phyloP scores from a whole-genome alignment of 2,888 invertebrate species.

The Lepeophtheirus nordmannii region DNA sequence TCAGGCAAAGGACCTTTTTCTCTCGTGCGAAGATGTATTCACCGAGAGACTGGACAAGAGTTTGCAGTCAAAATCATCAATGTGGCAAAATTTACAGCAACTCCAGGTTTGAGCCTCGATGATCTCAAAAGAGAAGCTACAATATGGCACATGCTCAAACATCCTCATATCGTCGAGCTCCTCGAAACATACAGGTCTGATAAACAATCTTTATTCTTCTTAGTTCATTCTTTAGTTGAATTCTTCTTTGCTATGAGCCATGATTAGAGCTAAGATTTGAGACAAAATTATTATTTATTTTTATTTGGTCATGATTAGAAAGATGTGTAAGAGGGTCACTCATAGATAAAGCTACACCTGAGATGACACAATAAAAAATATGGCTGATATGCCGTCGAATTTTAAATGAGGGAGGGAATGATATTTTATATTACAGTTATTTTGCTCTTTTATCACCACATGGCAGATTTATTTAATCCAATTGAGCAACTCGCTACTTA shows the following conservation, averaged over 20 bases:
- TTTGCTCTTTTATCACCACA: no score
- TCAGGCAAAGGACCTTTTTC: slow-evolving; percentile 66
- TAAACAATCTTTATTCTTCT: not conserved
- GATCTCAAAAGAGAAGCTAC: slow-evolving; percentile 70
- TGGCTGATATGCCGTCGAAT: no score
- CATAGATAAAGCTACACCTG: no score
- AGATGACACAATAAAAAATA: no score
- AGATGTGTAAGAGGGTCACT: no score
- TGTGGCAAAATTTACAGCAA: slow-evolving; percentile 89
- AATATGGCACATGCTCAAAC: slow-evolving; percentile 96
- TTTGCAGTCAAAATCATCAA: slow-evolving; percentile 98
- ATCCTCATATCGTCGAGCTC: slow-evolving; percentile 94
- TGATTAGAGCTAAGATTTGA: not conserved
- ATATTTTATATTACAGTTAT: no score
- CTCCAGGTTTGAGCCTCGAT: slow-evolving; percentile 87
- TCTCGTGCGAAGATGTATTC: slow-evolving; percentile 82
- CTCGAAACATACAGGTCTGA: slow-evolving; percentile 75
- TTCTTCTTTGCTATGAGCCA: no score
- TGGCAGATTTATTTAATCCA: no score
- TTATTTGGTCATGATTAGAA: not conserved
- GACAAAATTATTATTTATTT: not conserved
- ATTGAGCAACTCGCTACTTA: no score
- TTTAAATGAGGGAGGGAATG: no score
- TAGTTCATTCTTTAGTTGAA: not conserved
- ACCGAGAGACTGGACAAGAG: slow-evolving; percentile 80